These are phyloP conservation scores for Cheilosia variabilis DNA, from an alignment of 2,888 invertebrate species.

Conservation along the genomic window DNA sequence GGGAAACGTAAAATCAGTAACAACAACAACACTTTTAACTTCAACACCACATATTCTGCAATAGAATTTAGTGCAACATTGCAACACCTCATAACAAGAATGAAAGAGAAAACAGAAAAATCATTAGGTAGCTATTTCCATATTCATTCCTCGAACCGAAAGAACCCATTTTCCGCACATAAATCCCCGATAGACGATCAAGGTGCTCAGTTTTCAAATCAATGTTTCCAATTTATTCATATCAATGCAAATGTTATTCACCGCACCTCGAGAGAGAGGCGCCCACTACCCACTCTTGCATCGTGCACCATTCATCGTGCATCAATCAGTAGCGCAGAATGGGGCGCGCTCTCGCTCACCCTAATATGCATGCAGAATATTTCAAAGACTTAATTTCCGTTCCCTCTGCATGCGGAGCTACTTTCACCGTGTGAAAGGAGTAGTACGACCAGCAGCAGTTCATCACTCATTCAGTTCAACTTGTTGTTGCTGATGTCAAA, in stretches of 20 bases:
- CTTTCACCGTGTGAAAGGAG: constrained; percentile 29
- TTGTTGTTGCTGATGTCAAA: constrained; percentile 74
- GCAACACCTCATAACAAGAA: background rate
- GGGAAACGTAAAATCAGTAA: constrained; percentile 34
- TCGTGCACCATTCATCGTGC: constrained; percentile 16
- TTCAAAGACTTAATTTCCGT: constrained; percentile 75
- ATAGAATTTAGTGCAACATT: constrained; percentile 47
- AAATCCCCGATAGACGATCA: constrained; percentile 63
- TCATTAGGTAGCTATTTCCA: constrained; percentile 23
- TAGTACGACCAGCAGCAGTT: constrained; percentile 49
- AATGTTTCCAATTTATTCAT: constrained; percentile 74
- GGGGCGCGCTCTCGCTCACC: background rate
- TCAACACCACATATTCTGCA: constrained; percentile 3
- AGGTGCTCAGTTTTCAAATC: constrained; percentile 56
- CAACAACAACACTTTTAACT: background rate
- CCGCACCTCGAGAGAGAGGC: constrained; percentile 55
- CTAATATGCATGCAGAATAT: constrained; percentile 66
- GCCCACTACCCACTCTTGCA: background rate
- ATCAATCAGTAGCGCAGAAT: constrained; percentile 2
- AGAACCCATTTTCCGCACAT: constrained; percentile 67
- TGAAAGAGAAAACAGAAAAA: background rate
- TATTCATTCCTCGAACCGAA: constrained; percentile 34
- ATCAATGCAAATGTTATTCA: constrained; percentile 75
- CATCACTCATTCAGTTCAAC: constrained; percentile 72
- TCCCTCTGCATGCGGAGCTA: constrained; percentile 21